Percentiles rank a stretch among this genome's conserved stretches.
Evolutionary conservation across 2,888 invertebrate genomes (phyloP).

Genomic region (Deroplatys truncata): DNA sequence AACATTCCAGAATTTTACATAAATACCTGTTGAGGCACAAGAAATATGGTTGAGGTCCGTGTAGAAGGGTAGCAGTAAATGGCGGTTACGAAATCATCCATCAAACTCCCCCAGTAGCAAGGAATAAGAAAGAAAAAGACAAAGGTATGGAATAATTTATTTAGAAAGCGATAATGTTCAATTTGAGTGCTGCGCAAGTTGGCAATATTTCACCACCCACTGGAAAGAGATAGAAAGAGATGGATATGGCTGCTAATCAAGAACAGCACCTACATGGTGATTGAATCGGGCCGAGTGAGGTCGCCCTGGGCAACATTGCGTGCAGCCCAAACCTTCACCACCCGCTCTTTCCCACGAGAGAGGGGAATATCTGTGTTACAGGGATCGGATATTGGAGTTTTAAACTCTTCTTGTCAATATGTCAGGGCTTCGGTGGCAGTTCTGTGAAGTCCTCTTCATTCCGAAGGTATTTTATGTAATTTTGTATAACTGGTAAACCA

Average conservation of each 20-base stretch:
- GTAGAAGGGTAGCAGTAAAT: no score
- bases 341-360: neutral
- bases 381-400: no score
- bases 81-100: neutral
- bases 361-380: no score
- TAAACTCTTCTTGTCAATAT: no score
- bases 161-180: neutral
- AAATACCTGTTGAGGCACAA: no score
- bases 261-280: neutral
- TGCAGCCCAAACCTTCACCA: neutral
- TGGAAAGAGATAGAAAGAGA: neutral
- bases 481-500: no score
- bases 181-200: neutral
- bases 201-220: neutral
- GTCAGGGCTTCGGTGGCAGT: no score
- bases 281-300: neutral
- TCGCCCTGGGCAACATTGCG: neutral
- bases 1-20: no score
- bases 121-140: neutral
- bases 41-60: no score
- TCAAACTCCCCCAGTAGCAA: neutral
- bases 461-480: no score
- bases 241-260: neutral
- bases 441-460: no score
- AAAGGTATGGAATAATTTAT: neutral